Evolutionary conservation across 1,140 invertebrate genomes (phyloP).

Genomic region (Pseudomyrmex concolor): DNA sequence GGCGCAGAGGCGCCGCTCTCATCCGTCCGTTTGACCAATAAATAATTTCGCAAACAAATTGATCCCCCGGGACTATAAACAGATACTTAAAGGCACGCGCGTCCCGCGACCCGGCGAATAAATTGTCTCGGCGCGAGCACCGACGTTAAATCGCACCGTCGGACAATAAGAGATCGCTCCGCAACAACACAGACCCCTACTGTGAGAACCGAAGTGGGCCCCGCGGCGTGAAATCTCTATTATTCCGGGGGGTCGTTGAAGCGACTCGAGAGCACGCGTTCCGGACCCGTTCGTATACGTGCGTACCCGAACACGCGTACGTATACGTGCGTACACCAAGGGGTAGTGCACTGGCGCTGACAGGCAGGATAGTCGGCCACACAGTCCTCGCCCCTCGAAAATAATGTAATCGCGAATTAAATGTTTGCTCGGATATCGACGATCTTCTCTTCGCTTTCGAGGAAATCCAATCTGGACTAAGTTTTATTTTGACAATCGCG

Average conservation of each 20-base stretch:
- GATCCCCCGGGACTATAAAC: conserved; percentile 84
- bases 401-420: conserved; percentile 84
- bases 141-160: neutral
- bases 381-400: conserved; percentile 68
- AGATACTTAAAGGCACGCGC: conserved; percentile 84
- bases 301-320: conserved; percentile 36
- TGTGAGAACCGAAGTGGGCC: conserved; percentile 83
- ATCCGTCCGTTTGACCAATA: conserved; percentile 84
- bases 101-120: conserved; percentile 17
- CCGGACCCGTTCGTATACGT: conserved; percentile 20
- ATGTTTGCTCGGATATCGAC: conserved; percentile 77
- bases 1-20: conserved; percentile 77
- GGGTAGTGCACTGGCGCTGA: conserved; percentile 79
- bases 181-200: conserved; percentile 77
- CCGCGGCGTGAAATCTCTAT: conserved; percentile 85
- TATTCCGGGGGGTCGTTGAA: conserved; percentile 78
- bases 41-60: conserved; percentile 85
- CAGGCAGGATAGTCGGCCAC: conserved; percentile 69
- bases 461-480: conserved; percentile 22
- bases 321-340: conserved; percentile 27
- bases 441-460: conserved; percentile 22
- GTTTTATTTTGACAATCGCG: conserved; percentile 10
- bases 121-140: neutral
- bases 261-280: conserved; percentile 70
- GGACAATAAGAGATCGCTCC: conserved; percentile 74